A percentile compares a stretch with the other conserved stretches of the same genome.
Conservation (phyloP, 2,113 vertebrate genomes). For the Apodemus speciosus region DNA sequence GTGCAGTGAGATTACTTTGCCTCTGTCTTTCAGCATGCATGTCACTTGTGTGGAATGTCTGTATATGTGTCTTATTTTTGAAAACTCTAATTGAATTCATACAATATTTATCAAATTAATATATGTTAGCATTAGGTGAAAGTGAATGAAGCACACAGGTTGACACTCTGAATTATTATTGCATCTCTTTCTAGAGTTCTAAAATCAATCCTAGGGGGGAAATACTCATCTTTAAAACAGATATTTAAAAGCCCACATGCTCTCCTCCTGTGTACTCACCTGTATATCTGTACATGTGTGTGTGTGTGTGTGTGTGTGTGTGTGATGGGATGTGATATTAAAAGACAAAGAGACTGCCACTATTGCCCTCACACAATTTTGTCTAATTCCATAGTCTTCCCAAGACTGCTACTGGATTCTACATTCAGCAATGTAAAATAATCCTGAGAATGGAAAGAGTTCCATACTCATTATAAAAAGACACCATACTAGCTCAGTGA, state of each 20-base stretch:
- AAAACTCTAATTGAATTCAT: not conserved
- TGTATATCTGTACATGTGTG: not conserved
- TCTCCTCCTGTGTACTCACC: not conserved
- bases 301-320: no score
- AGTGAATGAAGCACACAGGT: not conserved
- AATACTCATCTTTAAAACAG: not conserved
- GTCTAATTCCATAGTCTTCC: not conserved
- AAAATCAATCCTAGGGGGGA: not conserved
- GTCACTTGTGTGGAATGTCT: not conserved
- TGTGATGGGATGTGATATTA: not conserved
- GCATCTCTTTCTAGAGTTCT: constrained; percentile 3
- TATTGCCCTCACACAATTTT: not conserved
- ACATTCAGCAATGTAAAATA: not conserved
- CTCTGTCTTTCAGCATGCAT: not conserved
- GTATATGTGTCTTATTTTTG: no score
- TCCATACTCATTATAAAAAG: not conserved
- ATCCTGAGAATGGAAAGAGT: not conserved
- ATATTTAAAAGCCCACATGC: not conserved
- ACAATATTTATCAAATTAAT: not conserved
- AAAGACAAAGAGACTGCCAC: not conserved
- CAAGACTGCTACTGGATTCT: not conserved
- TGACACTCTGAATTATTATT: not conserved
- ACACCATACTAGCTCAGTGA: not conserved
- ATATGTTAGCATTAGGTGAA: not conserved
- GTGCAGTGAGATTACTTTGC: not conserved